Evolutionary conservation across 2,113 vertebrate species (phyloP), one percentile per base, ranked within the genome.

Genomic region (Atherinomorus stipes): DNA sequence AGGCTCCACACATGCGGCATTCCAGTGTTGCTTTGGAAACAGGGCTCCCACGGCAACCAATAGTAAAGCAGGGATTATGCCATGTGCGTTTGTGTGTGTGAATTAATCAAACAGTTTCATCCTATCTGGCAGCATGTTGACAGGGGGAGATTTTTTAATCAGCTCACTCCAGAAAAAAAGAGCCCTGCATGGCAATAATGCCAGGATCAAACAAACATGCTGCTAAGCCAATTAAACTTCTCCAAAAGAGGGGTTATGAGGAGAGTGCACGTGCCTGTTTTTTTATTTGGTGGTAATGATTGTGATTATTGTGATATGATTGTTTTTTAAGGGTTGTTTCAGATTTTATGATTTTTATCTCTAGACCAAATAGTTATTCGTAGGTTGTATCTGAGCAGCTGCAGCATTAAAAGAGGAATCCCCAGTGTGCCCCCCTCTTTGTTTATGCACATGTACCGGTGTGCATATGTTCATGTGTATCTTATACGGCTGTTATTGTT

Each of bases 1-100:
- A 52, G 79, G 79, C 69, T 21, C 44, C 59, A 42, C 63, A 63
- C 70, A 65, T 76, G 49, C 28, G n/a, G 89, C 85, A 89, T 91
- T 83, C 82, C 85, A 28, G 49, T 86, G 87, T 92, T 93, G 92
- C 90, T 93, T 91, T 90, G 92, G 92, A 92, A 79, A 93, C 91
- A 91, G 85, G 34, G 80, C 71, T 59, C 12, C 22, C 21, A 11
- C 52, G 21, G 60, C 40, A 79, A 78, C 92, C 91, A 93, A 90
- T 93, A 42, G 63, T 65, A 75, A 25, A 25, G 34, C 19, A 13
- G 74, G 80, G 86, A 90, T 91, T 90, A 91, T 81, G 85, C 84
- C 71, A 59, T 81, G 47, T 80, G 67, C 66, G 38, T 74, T 65
- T 76, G 58, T 83, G 75, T 62, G 66, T 74, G 82, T 71, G 54